A percentile compares a stretch with the other conserved stretches of the same genome.
phyloP scores from a whole-genome alignment of 2,797 vertebrate species.

The Emys orbicularis region DNA sequence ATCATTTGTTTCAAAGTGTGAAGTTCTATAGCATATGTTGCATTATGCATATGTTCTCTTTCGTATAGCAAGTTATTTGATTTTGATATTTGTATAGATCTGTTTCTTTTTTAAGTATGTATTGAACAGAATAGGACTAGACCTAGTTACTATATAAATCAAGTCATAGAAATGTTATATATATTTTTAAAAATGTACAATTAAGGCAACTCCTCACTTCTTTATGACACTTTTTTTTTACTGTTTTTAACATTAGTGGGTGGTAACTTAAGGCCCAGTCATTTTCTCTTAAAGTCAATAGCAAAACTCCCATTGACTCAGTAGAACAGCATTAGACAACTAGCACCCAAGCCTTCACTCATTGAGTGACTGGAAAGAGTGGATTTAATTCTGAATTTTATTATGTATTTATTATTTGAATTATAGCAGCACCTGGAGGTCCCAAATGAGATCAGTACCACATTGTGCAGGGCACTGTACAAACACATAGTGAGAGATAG shows the following conservation, averaged over 20 bases:
- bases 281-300: not conserved
- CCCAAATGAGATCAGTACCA: accelerated
- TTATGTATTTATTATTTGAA: not conserved
- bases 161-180: not conserved
- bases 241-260: not conserved
- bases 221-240: not conserved
- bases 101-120: not conserved
- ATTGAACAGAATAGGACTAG: not conserved
- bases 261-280: not conserved
- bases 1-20: not conserved
- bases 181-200: not conserved
- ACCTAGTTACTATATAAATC: not conserved
- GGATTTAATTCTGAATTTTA: not conserved
- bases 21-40: not conserved
- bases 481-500: not conserved
- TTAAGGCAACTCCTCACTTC: not conserved
- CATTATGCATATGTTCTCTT: not conserved
- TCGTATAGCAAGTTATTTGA: not conserved
- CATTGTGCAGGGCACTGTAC: not conserved
- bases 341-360: not conserved
- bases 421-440: not conserved
- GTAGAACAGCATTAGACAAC: not conserved
- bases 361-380: not conserved
- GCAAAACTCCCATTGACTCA: not conserved
- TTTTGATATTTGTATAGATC: not conserved